These are phyloP conservation scores for Ommatoiulus sabulosus DNA, from an alignment of 2,888 invertebrate genomes.

Conservation along the genomic window DNA sequence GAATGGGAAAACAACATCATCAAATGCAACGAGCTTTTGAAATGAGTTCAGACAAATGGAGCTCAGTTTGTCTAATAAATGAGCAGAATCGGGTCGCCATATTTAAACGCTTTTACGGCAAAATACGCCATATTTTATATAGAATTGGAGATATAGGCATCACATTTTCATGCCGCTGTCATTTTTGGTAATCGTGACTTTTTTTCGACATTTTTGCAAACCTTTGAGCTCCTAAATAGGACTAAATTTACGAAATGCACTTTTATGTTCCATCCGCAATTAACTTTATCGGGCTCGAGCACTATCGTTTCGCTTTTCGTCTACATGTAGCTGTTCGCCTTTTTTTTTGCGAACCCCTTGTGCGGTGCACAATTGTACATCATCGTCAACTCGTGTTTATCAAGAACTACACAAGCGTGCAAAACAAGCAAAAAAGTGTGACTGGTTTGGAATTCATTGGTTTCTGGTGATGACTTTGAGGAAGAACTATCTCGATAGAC, in stretches of 20 bases:
- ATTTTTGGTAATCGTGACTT: neutral
- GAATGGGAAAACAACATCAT: conserved; percentile 8
- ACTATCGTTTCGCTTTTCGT: conserved; percentile 3
- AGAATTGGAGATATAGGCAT: neutral
- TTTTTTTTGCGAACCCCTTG: neutral
- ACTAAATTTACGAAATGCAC: neutral
- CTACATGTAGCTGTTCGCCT: neutral
- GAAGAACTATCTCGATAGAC: neutral
- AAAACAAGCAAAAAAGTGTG: conserved; percentile 11
- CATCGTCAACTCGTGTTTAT: conserved; percentile 21
- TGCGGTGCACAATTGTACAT: neutral
- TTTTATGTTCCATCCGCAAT: neutral
- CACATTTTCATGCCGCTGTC: neutral
- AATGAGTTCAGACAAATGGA: neutral
- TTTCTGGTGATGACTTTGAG: conserved; percentile 12
- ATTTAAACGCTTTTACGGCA: neutral
- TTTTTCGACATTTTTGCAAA: neutral
- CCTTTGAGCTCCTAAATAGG: neutral
- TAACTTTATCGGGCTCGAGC: neutral
- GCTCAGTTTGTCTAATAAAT: neutral
- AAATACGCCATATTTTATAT: too few relatives aligned
- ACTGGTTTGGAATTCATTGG: neutral
- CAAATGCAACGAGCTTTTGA: neutral
- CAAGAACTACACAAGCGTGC: conserved; percentile 14
- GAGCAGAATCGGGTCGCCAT: neutral